Evolutionary conservation across 2,888 invertebrate genomes (phyloP).

Genomic region (Xanthia togata): DNA sequence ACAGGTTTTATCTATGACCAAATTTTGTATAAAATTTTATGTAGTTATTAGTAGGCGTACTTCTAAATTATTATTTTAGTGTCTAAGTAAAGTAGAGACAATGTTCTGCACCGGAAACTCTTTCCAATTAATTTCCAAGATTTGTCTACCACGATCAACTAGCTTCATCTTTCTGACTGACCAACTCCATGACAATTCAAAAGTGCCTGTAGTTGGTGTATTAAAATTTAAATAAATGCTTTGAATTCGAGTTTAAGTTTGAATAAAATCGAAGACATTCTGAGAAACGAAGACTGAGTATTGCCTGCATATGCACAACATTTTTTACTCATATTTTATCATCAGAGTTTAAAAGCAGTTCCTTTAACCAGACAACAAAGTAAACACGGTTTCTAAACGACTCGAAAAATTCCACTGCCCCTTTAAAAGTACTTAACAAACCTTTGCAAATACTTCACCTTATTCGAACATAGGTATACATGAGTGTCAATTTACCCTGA

Average conservation of each 20-base stretch:
- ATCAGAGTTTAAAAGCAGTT: background rate
- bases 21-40: background rate
- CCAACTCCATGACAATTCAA: no score
- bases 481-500: conserved; percentile 31
- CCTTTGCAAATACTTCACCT: conserved; percentile 24
- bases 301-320: background rate
- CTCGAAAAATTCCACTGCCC: conserved; percentile 1
- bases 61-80: background rate
- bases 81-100: background rate
- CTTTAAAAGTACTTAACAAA: background rate
- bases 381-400: background rate
- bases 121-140: background rate
- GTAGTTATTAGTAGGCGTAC: background rate
- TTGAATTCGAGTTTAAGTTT: no score
- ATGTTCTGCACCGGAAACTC: background rate
- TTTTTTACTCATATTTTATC: background rate
- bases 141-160: background rate
- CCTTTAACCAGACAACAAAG: background rate
- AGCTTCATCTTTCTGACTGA: no score
- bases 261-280: no score
- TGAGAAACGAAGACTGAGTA: background rate
- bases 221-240: no score
- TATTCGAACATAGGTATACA: conserved; percentile 17
- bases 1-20: no score
- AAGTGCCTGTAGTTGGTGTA: no score